Base-by-base conservation (phyloP, 92 coral and sea anemone species). In the Scolanthus callimorphus region DNA sequence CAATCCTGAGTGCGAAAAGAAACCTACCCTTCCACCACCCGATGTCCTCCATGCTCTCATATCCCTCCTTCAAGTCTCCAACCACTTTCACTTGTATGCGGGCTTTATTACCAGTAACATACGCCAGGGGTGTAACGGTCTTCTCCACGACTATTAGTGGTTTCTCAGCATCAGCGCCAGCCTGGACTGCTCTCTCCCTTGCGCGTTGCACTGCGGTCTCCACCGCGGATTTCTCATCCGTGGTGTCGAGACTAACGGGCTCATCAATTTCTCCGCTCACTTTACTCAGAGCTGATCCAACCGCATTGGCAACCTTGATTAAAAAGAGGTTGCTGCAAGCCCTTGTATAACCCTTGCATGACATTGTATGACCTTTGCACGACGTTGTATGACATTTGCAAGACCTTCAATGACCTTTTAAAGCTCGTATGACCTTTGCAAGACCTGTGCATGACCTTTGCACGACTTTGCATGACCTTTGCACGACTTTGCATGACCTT, bases 251-350 rank as follows among this genome's bases (percentile, higher is more conserved):
- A 27, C 89, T 85, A 49, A 77, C 62, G 12, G 88, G 86, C 23
- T 59, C 63, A 54, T 91, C 96, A 19, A 83, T 84, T 0, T 59
- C 70, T n/a, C 91, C 97, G 63, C 91, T 83, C 44, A 91, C 89
- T 70, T 91, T 82, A 54, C 97, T 80, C 11, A 91, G 76, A 28
- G 96, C 97, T 20, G 97, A 89, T 47, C 96, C 97, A 37, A 88
- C 92, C 12, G 97, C 96, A 73, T 91, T 91, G 31, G 96, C 96
- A 37, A 85, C 91, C 96, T 91, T 4, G 17, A n/a, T n/a, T n/a
- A n/a, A n/a, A n/a, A n/a, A n/a, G n/a, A n/a, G n/a, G n/a, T n/a
- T n/a, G n/a, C n/a, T n/a, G n/a, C n/a, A n/a, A n/a, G n/a, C n/a
- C n/a, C n/a, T n/a, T n/a, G n/a, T n/a, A n/a, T n/a, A n/a, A n/a